Base-by-base conservation (phyloP, 2,797 vertebrate species). In the Vultur gryphus region DNA sequence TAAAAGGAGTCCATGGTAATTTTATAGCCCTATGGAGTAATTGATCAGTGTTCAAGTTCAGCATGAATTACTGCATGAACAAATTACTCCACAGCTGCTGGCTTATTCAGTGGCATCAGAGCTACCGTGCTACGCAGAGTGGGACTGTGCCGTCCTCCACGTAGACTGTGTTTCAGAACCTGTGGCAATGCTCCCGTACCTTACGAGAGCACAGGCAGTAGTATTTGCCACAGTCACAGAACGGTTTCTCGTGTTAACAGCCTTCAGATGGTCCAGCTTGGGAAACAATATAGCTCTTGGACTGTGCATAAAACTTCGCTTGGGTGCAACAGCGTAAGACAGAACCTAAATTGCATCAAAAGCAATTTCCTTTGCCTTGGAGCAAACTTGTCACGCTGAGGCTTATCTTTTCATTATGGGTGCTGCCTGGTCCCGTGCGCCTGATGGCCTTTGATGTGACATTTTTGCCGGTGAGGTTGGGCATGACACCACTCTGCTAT, bases 131-230 rank as follows among this genome's bases (percentile, higher is more conserved):
- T 17, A 1, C 0, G 26, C 10, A 1, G 18, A 2, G 54, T 5
- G 1, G 58, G 59, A 19, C 80, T 3, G 6, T 9, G 59, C 41
- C 7, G 3, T 14, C 13, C 18, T 49, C 57, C 26, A 3, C 0
- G 0, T 4, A 24, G 18, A 1, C 41, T 2, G 3, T 2, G 8
- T 54, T 41, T 17, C 12, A 2, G 41, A 6, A 6, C 28, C 14
- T 5, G 8, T 3, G 16, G 20, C 18, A 8, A 26, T 1, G 48
- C 16, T 37, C 16, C 37, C 67, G 31, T 6, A 17, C 58, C 17
- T 4, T 4, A 3, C 1, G 13, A 13, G 18, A 13, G 65, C 0
- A 11, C 8, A 2, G 57, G 37, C 31, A 10, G 62, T 4, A 24
- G 65, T 13, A 3, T 13, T 24, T 14, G 49, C 21, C 16, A 2